These are phyloP conservation scores for Prionailurus viverrinus DNA, from an alignment of 2,113 vertebrate genomes.

Conservation along the genomic window DNA sequence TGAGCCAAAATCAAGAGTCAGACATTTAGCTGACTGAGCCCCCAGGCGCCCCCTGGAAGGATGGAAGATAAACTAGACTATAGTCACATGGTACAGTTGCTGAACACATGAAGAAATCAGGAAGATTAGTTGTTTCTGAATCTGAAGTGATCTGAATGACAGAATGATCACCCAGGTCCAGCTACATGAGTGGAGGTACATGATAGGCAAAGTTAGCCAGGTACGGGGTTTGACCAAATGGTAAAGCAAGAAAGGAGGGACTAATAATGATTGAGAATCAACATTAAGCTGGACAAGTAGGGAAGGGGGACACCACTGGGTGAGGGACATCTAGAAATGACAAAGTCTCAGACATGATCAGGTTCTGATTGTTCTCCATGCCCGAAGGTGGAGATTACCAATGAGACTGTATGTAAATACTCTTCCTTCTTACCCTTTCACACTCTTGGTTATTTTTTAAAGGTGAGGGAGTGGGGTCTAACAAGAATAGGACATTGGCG, in stretches of 20 bases:
- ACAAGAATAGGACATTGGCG: neutral
- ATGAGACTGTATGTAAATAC: neutral
- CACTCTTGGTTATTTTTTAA: neutral
- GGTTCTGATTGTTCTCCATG: neutral
- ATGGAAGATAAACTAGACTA: neutral
- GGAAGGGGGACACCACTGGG: neutral
- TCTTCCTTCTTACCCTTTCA: neutral
- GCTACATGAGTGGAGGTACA: neutral
- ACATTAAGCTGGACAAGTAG: neutral
- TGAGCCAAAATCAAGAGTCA: too few relatives aligned
- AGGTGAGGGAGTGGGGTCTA: neutral
- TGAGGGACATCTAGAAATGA: neutral
- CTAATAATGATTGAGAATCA: neutral
- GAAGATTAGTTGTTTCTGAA: neutral
- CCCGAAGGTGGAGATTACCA: neutral
- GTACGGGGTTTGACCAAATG: neutral
- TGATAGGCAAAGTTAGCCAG: neutral
- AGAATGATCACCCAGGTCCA: neutral
- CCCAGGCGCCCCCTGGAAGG: too few relatives aligned
- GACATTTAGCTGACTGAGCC: too few relatives aligned
- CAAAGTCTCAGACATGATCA: neutral
- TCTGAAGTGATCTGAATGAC: neutral
- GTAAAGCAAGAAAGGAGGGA: neutral
- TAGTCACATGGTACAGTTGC: neutral
- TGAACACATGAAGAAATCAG: neutral